These are phyloP conservation scores for Sphecodes monilicornis DNA, from an alignment of 2,888 invertebrate genomes.

Conservation along the genomic window DNA sequence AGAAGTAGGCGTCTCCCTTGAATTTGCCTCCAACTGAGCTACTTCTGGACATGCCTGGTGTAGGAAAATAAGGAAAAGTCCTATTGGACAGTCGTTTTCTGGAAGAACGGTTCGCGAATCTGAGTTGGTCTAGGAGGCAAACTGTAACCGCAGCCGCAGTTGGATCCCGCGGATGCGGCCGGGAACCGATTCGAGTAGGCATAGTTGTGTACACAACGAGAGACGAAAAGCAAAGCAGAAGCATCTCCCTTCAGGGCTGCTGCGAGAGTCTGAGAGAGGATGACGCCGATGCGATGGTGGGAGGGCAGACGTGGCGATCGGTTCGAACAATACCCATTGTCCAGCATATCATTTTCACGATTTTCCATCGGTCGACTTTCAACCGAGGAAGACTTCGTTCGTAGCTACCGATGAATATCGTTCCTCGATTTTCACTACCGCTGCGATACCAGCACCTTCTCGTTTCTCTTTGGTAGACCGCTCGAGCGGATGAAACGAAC, in stretches of 20 bases:
- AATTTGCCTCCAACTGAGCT: no score
- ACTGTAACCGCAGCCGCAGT: not conserved
- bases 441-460: slow-evolving; percentile 58
- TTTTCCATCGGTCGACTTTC: slow-evolving; percentile 75
- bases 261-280: not conserved
- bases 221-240: slow-evolving; percentile 53
- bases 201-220: slow-evolving; percentile 25
- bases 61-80: slow-evolving; percentile 46
- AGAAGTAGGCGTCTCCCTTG: no score
- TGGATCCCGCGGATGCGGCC: not conserved
- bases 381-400: slow-evolving; percentile 65
- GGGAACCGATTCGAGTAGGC: slow-evolving; percentile 48
- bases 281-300: slow-evolving; percentile 45
- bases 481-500: slow-evolving; percentile 62
- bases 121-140: slow-evolving; percentile 36
- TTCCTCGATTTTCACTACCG: slow-evolving; percentile 62
- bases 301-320: slow-evolving; percentile 64
- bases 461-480: slow-evolving; percentile 63
- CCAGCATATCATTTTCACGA: slow-evolving; percentile 82
- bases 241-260: slow-evolving; percentile 1
- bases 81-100: slow-evolving; percentile 61
- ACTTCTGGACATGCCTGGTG: no score
- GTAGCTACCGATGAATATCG: slow-evolving; percentile 63
- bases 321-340: slow-evolving; percentile 81
- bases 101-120: slow-evolving; percentile 58